phyloP scores from a whole-genome alignment of 2,113 vertebrate species.

The Istiophorus platypterus region DNA sequence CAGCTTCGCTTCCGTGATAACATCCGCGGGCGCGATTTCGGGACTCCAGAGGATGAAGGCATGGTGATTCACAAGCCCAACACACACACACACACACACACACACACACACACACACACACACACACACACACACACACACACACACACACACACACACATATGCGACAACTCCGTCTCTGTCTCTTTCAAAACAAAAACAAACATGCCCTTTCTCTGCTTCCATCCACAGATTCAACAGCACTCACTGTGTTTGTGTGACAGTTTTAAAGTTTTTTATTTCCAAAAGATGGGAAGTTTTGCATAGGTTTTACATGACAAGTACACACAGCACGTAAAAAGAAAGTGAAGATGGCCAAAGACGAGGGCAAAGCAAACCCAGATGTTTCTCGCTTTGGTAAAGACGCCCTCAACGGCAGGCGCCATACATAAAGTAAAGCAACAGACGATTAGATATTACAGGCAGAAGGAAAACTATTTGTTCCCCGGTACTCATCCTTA shows the following conservation, averaged over 20 bases:
- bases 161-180: not conserved
- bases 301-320: constrained; percentile 39
- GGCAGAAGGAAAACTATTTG: constrained; percentile 40
- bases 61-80: constrained; percentile 38
- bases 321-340: constrained; percentile 27
- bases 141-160: constrained; percentile 1
- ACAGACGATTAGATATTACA: constrained; percentile 27
- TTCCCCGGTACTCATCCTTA: constrained; percentile 30
- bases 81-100: not conserved
- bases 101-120: not conserved
- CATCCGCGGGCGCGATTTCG: constrained; percentile 27
- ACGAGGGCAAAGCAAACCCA: constrained; percentile 1
- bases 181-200: not conserved
- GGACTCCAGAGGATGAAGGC: constrained; percentile 27
- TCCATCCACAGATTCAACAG: constrained; percentile 9
- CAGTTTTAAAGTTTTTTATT: constrained; percentile 65
- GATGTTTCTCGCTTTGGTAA: constrained; percentile 44
- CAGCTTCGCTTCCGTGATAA: constrained; percentile 17
- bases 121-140: not conserved
- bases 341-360: constrained; percentile 7
- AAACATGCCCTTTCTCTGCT: not conserved
- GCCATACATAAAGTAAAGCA: constrained; percentile 13
- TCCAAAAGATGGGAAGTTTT: constrained; percentile 49
- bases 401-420: constrained; percentile 11
- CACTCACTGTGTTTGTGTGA: not conserved